Conservation (phyloP, 2,113 vertebrate species). For the Rousettus leschenaultii region DNA sequence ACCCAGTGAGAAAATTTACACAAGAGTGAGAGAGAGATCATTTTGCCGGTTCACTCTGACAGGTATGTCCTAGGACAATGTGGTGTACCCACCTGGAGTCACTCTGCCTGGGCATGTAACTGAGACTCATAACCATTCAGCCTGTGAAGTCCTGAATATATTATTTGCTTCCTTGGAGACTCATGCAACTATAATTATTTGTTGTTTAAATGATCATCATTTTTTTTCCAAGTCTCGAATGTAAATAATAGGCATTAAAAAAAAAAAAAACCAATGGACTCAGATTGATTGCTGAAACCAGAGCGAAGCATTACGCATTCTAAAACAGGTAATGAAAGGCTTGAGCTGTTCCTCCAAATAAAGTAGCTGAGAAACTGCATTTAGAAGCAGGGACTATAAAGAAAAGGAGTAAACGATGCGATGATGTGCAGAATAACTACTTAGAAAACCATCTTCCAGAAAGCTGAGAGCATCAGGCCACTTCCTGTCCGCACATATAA, state of each 20-base stretch:
- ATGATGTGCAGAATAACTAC: not conserved
- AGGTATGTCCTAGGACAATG: not conserved
- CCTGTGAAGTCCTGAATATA: not conserved
- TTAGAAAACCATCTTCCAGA: not conserved
- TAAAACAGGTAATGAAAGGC: not conserved
- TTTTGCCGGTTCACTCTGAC: not conserved
- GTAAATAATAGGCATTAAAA: not conserved
- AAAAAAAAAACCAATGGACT: not conserved
- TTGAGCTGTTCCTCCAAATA: not conserved
- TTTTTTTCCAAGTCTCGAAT: not conserved
- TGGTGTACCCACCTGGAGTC: fast-evolving
- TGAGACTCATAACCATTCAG: not conserved
- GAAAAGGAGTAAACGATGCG: not conserved
- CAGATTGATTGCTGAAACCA: not conserved
- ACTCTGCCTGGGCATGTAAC: not conserved
- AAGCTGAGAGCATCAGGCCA: not conserved
- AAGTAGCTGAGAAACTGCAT: not conserved
- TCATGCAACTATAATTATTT: not conserved
- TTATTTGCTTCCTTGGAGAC: not conserved
- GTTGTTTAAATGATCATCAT: not conserved
- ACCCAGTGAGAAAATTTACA: not conserved
- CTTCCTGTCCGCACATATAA: not conserved
- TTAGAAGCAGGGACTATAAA: not conserved
- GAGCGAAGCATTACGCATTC: not conserved
- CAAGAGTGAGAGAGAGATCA: not conserved